phyloP scores from a whole-genome alignment of 2,113 vertebrate genomes.

The Silurus asotus region DNA sequence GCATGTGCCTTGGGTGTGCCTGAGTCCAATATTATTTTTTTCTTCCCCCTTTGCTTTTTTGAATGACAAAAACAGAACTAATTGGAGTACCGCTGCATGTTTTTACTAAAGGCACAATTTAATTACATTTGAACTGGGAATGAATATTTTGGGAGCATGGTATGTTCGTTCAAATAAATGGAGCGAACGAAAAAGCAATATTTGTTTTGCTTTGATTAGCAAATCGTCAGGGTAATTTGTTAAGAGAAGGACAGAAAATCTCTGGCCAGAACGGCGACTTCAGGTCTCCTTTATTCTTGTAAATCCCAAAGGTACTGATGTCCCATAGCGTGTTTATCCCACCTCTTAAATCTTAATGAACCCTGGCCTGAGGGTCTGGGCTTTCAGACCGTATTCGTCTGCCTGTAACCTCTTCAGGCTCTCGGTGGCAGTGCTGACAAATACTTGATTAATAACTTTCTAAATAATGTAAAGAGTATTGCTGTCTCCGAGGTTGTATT shows the following conservation, averaged over 20 bases:
- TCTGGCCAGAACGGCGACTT: constrained; percentile 62
- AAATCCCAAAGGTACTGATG: constrained; percentile 2
- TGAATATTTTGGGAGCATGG: constrained; percentile 79
- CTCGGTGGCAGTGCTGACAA: constrained; percentile 66
- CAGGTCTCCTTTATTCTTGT: constrained; percentile 17
- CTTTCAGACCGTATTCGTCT: constrained; percentile 46
- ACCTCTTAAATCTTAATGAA: constrained; percentile 53
- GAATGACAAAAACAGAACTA: constrained; percentile 78
- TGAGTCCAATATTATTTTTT: constrained; percentile 61
- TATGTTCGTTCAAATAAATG: constrained; percentile 80
- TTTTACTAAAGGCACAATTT: constrained; percentile 84
- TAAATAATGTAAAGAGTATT: constrained; percentile 80
- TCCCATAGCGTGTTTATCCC: background rate
- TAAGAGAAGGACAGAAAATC: constrained; percentile 66
- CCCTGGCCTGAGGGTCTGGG: constrained; percentile 53
- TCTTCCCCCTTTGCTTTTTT: constrained; percentile 54
- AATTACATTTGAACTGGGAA: constrained; percentile 81
- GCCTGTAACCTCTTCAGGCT: constrained; percentile 49
- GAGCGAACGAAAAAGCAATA: constrained; percentile 81
- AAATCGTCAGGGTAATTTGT: constrained; percentile 74
- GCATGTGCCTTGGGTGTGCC: constrained; percentile 66
- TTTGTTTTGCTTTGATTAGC: constrained; percentile 82
- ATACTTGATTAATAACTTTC: constrained; percentile 75
- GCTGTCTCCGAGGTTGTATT: constrained; percentile 81
- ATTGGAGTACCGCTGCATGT: constrained; percentile 79